Evolutionary conservation across 2,797 vertebrate genomes (phyloP).

Genomic region (Rhinatrema bivittatum): DNA sequence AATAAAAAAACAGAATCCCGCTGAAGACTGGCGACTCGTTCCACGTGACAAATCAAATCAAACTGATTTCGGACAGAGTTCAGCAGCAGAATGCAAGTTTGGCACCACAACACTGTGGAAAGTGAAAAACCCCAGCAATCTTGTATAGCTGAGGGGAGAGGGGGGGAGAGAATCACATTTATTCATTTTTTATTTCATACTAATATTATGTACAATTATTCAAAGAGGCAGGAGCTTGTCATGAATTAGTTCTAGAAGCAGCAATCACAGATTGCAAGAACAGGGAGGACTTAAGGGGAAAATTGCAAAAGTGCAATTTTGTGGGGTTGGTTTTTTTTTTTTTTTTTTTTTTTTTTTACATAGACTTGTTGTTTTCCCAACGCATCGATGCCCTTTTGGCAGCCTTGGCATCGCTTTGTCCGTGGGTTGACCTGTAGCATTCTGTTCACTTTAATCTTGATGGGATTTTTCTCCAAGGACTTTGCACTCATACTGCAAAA

Average conservation of each 20-base stretch:
- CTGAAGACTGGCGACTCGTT: too few relatives aligned
- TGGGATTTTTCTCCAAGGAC: conserved; percentile 82
- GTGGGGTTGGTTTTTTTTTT: too few relatives aligned
- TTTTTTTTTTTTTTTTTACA: conserved; percentile 7
- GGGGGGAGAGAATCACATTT: too few relatives aligned
- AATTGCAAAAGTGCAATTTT: conserved; percentile 58
- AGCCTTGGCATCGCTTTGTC: conserved; percentile 20
- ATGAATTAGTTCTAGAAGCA: too few relatives aligned
- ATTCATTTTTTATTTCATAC: conserved; percentile 44
- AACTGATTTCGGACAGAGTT: conserved; percentile 40
- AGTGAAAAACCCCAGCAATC: conserved; percentile 41
- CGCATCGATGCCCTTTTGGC: neutral
- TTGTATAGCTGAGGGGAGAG: conserved; percentile 38
- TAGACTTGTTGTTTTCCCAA: neutral
- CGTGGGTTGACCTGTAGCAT: conserved; percentile 31
- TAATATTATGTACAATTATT: conserved; percentile 48
- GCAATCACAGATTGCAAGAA: conserved; percentile 76
- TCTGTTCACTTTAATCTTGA: conserved; percentile 66
- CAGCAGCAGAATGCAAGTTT: conserved; percentile 39
- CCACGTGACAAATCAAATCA: too few relatives aligned
- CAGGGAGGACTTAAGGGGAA: conserved; percentile 46
- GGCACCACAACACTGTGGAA: conserved; percentile 46
- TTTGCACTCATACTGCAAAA: conserved; percentile 85
- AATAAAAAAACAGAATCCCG: too few relatives aligned
- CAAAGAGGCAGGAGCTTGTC: too few relatives aligned